phyloP scores from a whole-genome alignment of 2,797 vertebrate species.

The Gadopsis bispinosus region DNA sequence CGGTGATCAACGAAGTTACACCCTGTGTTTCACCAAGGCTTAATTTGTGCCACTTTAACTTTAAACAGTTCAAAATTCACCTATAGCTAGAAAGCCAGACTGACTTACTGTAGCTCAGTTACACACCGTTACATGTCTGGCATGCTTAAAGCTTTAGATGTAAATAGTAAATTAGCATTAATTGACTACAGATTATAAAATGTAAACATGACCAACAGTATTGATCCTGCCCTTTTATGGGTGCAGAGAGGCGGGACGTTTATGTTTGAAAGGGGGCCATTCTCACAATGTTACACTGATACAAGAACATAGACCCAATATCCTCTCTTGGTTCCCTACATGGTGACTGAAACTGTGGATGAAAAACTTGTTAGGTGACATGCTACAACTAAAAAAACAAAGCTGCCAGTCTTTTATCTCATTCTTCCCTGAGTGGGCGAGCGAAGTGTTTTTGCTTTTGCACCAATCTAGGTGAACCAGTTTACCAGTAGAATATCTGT shows the following conservation, averaged over 20 bases:
- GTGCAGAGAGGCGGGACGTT: neutral
- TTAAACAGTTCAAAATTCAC: too few relatives aligned
- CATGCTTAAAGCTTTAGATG: too few relatives aligned
- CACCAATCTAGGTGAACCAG: conserved; percentile 1
- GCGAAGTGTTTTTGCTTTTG: too few relatives aligned
- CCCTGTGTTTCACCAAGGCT: too few relatives aligned
- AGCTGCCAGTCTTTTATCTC: conserved; percentile 15
- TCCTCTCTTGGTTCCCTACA: neutral
- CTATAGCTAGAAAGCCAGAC: too few relatives aligned
- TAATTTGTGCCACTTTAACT: too few relatives aligned
- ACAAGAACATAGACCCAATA: neutral
- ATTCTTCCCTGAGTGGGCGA: neutral
- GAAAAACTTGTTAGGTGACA: too few relatives aligned
- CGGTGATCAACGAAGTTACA: too few relatives aligned
- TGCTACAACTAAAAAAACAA: too few relatives aligned
- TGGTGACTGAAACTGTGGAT: neutral
- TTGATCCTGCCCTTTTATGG: neutral
- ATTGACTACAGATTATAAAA: neutral
- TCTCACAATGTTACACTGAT: neutral
- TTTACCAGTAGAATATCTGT: neutral
- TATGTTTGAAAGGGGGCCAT: neutral
- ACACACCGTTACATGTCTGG: too few relatives aligned
- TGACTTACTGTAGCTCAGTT: too few relatives aligned
- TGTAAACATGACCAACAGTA: neutral
- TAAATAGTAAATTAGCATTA: too few relatives aligned